These are phyloP conservation scores for Dimorphilus gyrociliatus DNA, from an alignment of 2,888 invertebrate genomes.

Conservation along the genomic window DNA sequence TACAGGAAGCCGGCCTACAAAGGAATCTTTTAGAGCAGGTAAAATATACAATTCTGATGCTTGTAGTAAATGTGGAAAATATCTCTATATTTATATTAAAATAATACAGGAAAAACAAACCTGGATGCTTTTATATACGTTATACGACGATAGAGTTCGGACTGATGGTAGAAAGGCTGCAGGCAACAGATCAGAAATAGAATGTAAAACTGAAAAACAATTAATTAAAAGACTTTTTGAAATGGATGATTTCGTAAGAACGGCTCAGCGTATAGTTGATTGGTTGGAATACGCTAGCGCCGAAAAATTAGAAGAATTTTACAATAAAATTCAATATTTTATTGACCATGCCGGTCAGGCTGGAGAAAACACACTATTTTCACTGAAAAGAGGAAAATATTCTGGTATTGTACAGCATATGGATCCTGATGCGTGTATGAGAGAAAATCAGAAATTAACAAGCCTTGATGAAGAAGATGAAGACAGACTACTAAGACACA, in stretches of 20 bases:
- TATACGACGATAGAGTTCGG: slow-evolving; percentile 61
- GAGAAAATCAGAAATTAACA: slow-evolving; percentile 61
- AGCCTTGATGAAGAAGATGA: slow-evolving; percentile 72
- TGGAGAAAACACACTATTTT: too few species aligned
- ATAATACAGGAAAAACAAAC: slow-evolving; percentile 74
- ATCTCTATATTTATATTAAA: too few species aligned
- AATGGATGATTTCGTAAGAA: too few species aligned
- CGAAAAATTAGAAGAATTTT: slow-evolving; percentile 40
- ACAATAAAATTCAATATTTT: slow-evolving; percentile 50
- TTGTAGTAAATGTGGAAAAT: too few species aligned
- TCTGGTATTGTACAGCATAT: too few species aligned
- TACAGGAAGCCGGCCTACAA: too few species aligned
- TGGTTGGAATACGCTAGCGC: slow-evolving; percentile 73
- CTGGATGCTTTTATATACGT: slow-evolving; percentile 64
- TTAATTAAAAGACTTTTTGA: too few species aligned
- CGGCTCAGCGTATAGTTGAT: slow-evolving; percentile 74
- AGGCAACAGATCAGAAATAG: too few species aligned
- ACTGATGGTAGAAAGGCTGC: slow-evolving; percentile 12
- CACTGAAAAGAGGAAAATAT: too few species aligned
- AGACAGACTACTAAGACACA: slow-evolving; percentile 43
- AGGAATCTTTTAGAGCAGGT: too few species aligned
- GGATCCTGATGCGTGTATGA: slow-evolving; percentile 74
- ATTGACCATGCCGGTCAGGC: slow-evolving; percentile 62
- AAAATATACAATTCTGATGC: too few species aligned
- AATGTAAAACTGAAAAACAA: too few species aligned